Base-by-base conservation (phyloP, 2,888 invertebrate species). In the Ichneumoninae sp. region DNA sequence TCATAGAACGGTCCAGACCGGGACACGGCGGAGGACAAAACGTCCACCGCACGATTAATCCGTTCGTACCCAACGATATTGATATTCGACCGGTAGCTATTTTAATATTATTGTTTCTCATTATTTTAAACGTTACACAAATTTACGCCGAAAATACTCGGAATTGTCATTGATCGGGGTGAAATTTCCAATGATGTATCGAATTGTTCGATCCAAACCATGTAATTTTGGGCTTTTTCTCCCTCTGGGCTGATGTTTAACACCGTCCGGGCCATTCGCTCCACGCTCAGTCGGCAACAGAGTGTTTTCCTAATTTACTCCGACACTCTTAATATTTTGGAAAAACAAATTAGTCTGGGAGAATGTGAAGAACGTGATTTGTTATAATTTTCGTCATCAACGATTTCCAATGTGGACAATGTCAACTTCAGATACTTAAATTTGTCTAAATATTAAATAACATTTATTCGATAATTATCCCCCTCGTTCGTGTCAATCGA, bases 31-130 rank as follows among this genome's bases (percentile, higher is more conserved):
- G 30, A 26, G 70, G 84, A 40, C 52, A 63, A 83, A 83, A 57
- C 74, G 76, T 69, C 33, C 75, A 44, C 60, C 83, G 66, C 83
- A 76, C 85, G 83, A 83, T 85, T 85, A 85, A 85, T 22, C 71
- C 83, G 76, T 76, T 80, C 83, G 73, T 60, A 78, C 47, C 79
- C 65, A 83, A 83, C 85, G 76, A 80, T 83, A 66, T 71, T 70
- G 74, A 54, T 81, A 65, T 75, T 82, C 70, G 50, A 78, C 65
- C 50, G 73, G 26, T 13, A 63, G 1, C 26, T 63, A 33, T 63
- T 63, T 63, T 33, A 16, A 16, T 63, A 33, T 33, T n/a, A 33
- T 63, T 30, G 33, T 63, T 33, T 63, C 30, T 10, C 63, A 63
- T 30, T 63, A 63, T 63, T 30, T 30, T 16, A 16, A n/a, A 22